Base-by-base conservation (phyloP, 1,140 invertebrate genomes). In the Ceratoteleas bidentatus region DNA sequence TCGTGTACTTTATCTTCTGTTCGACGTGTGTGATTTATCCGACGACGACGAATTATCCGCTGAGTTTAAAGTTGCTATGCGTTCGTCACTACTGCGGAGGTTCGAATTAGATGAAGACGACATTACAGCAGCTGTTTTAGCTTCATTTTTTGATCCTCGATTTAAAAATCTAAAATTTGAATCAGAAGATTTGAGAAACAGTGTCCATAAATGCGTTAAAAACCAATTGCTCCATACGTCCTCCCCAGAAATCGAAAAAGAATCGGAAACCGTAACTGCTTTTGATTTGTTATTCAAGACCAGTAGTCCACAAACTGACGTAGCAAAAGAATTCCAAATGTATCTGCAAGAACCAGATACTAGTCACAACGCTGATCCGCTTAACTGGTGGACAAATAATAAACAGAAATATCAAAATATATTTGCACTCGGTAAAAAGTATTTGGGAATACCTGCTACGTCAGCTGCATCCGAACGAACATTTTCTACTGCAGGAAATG, bases 31-130 rank as follows among this genome's bases (percentile, higher is more conserved):
- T n/a, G n/a, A n/a, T n/a, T n/a, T n/a, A n/a, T 33, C 32, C 33
- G 5, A 8, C 1, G 16, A 57, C 24, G n/a, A n/a, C n/a, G n/a
- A n/a, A n/a, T n/a, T n/a, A n/a, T n/a, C n/a, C 4, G 24, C 4
- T 1, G 24, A 3, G 16, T 68, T 68, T 43, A 68, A 68, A 57
- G 9, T 57, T 34, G 36, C 0, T 47, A 57, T 49, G 5, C 15
- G 4, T 7, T 6, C 16, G 7, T 66, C 64, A 6, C 33, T 54
- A 14, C 43, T 2, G 0, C 9, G 10, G 16, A 43, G 52, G 45
- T 66, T 66, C 33, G 5, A 57, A 16, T 13, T 68, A n/a, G 43
- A 68, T 49, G 53, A 68, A 34, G 64, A 66, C 1, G 43, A 57
- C 38, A 6, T 49, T 15, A 15, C 24, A 0, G 40, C 38, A 4